A percentile compares a stretch with the other conserved stretches of the same genome.
These are phyloP conservation scores for Drosophila parabipectinata DNA, from an alignment of 1,140 invertebrate genomes.

Conservation along the genomic window DNA sequence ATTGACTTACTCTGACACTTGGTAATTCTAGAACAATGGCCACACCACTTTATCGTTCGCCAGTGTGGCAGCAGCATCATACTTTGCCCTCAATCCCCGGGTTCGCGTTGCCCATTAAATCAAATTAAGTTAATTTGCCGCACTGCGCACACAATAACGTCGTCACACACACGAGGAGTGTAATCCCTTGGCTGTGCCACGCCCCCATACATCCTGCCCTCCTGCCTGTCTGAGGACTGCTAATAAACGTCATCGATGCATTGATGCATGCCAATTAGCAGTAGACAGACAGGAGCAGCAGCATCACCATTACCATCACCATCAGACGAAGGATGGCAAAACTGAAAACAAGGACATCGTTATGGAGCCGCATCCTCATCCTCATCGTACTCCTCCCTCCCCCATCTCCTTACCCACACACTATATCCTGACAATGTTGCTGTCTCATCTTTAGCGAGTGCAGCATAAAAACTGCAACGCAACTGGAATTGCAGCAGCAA, in stretches of 20 bases:
- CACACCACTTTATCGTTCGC: constrained; percentile 8
- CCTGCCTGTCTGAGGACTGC: constrained; percentile 67
- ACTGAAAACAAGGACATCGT: constrained; percentile 5
- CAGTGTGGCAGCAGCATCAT: not conserved
- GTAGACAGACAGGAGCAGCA: constrained; percentile 28
- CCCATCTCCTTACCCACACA: not conserved
- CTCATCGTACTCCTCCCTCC: not conserved
- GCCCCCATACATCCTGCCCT: no score
- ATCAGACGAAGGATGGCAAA: not conserved
- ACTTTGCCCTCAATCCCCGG: constrained; percentile 4
- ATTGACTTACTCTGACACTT: not conserved
- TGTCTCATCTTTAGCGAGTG: constrained; percentile 64
- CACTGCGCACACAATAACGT: constrained; percentile 73
- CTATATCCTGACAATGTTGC: constrained; percentile 10
- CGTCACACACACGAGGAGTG: constrained; percentile 33
- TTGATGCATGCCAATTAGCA: constrained; percentile 78
- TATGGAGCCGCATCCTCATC: constrained; percentile 5
- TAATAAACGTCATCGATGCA: constrained; percentile 81
- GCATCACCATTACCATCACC: not conserved
- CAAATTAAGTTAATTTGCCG: constrained; percentile 77
- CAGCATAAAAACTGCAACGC: constrained; percentile 42
- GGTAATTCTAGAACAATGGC: constrained; percentile 4
- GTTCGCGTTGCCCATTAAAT: constrained; percentile 59
- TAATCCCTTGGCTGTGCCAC: constrained; percentile 24
- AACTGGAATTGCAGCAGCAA: constrained; percentile 35